Conservation (phyloP, 1,140 invertebrate species). For the Tigriopus japonicus region DNA sequence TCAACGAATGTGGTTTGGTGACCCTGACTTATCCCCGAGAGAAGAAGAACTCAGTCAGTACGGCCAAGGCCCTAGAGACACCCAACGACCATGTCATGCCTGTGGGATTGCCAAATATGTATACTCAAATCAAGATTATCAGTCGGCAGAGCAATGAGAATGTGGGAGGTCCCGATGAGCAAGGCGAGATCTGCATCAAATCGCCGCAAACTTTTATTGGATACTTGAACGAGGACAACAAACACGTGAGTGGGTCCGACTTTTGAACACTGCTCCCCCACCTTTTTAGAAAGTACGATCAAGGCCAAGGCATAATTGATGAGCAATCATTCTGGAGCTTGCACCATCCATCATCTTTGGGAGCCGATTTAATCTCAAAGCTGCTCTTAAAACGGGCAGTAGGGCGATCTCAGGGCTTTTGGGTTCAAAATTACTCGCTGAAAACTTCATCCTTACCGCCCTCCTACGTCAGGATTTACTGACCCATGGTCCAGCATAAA, state of each 20-base stretch:
- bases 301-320: too few relatives aligned
- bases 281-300: too few relatives aligned
- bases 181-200: slow-evolving; percentile 13
- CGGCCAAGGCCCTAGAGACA: slow-evolving; percentile 1
- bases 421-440: too few relatives aligned
- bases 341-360: too few relatives aligned
- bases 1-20: slow-evolving; percentile 3
- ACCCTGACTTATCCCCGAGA: slow-evolving; percentile 3
- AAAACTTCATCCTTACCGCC: too few relatives aligned
- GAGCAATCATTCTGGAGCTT: too few relatives aligned
- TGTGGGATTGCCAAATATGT: slow-evolving; percentile 13
- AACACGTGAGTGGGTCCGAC: not conserved
- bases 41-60: slow-evolving; percentile 1
- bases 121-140: slow-evolving; percentile 10
- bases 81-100: slow-evolving; percentile 14
- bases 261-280: too few relatives aligned
- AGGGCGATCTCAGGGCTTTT: too few relatives aligned
- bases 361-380: too few relatives aligned
- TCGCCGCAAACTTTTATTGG: slow-evolving; percentile 3
- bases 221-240: slow-evolving; percentile 5
- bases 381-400: too few relatives aligned
- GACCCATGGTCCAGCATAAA: too few relatives aligned
- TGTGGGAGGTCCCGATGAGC: slow-evolving; percentile 8
- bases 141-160: not conserved
- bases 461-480: too few relatives aligned